phyloP scores from a whole-genome alignment of 2,888 invertebrate genomes.

The Macrophya annulata region DNA sequence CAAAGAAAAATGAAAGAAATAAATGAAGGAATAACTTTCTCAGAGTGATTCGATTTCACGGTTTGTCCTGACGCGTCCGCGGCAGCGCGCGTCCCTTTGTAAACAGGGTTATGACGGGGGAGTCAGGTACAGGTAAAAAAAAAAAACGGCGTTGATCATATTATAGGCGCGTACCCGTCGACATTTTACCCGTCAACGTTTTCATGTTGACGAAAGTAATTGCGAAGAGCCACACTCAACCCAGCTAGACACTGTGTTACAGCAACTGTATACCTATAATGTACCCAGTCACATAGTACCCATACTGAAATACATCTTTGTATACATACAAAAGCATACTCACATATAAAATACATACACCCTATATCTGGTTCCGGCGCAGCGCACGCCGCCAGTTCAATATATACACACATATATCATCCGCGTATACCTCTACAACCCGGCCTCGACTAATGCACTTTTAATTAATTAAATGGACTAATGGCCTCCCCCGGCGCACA shows the following conservation, averaged over 20 bases:
- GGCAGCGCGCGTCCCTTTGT: constrained; percentile 16
- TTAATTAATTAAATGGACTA: constrained; percentile 80
- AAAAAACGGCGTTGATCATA: constrained; percentile 11
- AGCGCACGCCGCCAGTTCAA: constrained; percentile 35
- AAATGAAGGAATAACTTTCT: constrained; percentile 20
- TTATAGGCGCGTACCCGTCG: constrained; percentile 30
- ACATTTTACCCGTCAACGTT: constrained; percentile 54
- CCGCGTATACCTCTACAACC: constrained; percentile 42
- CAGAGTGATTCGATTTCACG: constrained; percentile 43
- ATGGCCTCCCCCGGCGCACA: constrained; percentile 70
- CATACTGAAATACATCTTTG: constrained; percentile 1
- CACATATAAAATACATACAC: neutral
- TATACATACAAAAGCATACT: neutral
- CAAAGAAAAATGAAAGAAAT: neutral
- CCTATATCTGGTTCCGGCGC: constrained; percentile 45
- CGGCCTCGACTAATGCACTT: constrained; percentile 77
- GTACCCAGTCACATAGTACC: neutral
- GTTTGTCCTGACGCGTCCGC: constrained; percentile 3
- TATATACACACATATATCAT: neutral
- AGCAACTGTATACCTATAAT: constrained; percentile 5
- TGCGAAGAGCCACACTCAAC: constrained; percentile 56
- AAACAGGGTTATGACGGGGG: constrained; percentile 32
- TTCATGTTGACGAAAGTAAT: constrained; percentile 73
- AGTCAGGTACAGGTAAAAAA: constrained; percentile 33
- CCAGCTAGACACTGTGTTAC: neutral